Evolutionary conservation across 1,140 invertebrate genomes (phyloP), one percentile per base, ranked within the genome.

Genomic region (Pachypeltis micranthus): DNA sequence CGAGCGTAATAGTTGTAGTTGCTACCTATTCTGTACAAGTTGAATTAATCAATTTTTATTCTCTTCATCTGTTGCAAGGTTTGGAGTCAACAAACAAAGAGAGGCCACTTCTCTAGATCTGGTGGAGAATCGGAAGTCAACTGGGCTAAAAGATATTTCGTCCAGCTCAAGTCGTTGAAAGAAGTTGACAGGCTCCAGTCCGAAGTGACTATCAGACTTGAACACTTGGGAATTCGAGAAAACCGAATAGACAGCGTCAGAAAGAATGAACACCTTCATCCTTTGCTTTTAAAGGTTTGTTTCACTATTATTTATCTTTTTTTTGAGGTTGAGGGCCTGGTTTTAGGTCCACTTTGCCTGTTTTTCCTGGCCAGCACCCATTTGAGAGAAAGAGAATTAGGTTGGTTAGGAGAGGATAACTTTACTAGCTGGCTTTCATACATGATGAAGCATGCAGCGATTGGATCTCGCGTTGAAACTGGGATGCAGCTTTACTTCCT

Each of bases 91-190:
- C n/a, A 56, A 28, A 56, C 34, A n/a, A 61, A 12, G 2, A 25
- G 23, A 16, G 65, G 65, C 16, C 44, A 29, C 19, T 67, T 67
- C 54, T 14, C 54, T 4, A 3, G 65, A 31, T 62, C 59, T 16
- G 56, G 69, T 71, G 67, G 67, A 2, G 10, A 47, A 7, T 68
- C 67, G 2, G 88, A 90, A 71, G 72, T 70, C 29, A 68, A 76
- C 2, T 96, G 92, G 92, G 85, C 86, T 2, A 74, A 76, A 1
- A 44, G 79, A 1, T 82, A 86, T 71, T 88, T 82, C 72, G 77
- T 96, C 27, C 88, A 91, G 24, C 2, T 86, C 16, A 81, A 81
- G 14, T 79, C 84, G 0, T 72, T 95, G 1, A 79, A 78, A 7
- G 91, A 94, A 70, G 82, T 91, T 3, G 10, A 61, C 12, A 2